Percentiles rank a stretch among this genome's conserved stretches.
Evolutionary conservation across 2,888 invertebrate genomes (phyloP).

Genomic region (Euzophera pinguis): DNA sequence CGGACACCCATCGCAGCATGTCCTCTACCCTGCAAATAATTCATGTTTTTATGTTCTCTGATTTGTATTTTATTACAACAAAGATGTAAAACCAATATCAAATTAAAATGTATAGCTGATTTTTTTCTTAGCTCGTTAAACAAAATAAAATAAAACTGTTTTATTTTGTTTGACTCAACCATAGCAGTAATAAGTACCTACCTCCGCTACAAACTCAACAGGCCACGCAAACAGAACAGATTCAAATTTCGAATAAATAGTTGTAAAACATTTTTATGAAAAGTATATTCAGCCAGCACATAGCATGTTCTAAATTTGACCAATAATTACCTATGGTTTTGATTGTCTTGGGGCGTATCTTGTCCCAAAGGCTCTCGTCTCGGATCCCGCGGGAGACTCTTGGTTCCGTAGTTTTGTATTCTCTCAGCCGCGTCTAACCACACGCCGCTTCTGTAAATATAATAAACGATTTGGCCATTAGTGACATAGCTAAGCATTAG

Average conservation of each 20-base stretch:
- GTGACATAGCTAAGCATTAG: not conserved
- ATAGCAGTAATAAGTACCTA: too few species aligned
- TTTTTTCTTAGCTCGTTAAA: too few species aligned
- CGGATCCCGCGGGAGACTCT: slow-evolving; percentile 89
- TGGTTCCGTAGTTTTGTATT: slow-evolving; percentile 79
- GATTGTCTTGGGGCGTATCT: slow-evolving; percentile 81
- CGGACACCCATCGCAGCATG: slow-evolving; percentile 74
- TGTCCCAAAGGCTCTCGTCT: slow-evolving; percentile 92
- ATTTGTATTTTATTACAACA: too few species aligned
- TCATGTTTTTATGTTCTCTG: not conserved
- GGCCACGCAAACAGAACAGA: too few species aligned
- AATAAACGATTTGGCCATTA: not conserved
- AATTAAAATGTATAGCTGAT: too few species aligned
- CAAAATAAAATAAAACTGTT: too few species aligned
- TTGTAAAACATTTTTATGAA: not conserved
- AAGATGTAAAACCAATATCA: too few species aligned
- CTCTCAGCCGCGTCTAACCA: slow-evolving; percentile 93
- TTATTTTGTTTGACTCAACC: too few species aligned
- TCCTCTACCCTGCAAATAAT: slow-evolving; percentile 64
- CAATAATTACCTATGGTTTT: slow-evolving; percentile 56
- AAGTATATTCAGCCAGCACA: slow-evolving; percentile 2
- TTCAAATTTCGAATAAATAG: too few species aligned
- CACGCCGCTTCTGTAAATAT: slow-evolving; percentile 70
- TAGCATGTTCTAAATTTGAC: not conserved
- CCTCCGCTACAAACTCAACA: too few species aligned